These are phyloP conservation scores for Falco rusticolus DNA, from an alignment of 2,797 vertebrate species.

Conservation along the genomic window DNA sequence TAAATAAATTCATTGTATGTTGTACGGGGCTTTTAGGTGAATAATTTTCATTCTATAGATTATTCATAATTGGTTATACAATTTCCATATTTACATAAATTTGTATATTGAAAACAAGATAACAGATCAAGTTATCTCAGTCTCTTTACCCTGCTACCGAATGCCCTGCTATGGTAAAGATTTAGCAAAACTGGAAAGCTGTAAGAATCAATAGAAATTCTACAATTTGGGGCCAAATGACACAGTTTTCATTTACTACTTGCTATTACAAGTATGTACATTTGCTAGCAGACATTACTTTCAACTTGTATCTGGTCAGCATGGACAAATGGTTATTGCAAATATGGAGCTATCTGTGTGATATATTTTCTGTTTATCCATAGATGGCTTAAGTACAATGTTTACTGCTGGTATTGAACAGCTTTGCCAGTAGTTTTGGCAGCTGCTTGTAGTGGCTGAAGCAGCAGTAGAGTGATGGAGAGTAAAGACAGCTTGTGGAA, in stretches of 20 bases:
- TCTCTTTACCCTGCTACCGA: background rate
- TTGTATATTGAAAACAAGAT: background rate
- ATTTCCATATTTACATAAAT: slow-evolving; percentile 15
- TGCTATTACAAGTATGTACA: background rate
- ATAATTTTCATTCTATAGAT: slow-evolving; percentile 23
- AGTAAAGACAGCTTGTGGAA: background rate
- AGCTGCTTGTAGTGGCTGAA: background rate
- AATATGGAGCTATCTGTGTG: background rate
- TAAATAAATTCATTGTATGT: background rate
- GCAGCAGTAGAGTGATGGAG: background rate
- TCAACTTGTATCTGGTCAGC: background rate
- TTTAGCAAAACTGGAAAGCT: background rate
- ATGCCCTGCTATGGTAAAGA: background rate
- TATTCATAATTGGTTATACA: slow-evolving; percentile 11
- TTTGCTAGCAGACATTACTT: background rate
- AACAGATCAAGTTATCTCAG: background rate
- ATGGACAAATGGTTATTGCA: background rate
- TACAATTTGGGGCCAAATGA: background rate
- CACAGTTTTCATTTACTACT: background rate
- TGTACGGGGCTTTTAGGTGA: slow-evolving; percentile 11
- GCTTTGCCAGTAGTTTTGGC: background rate
- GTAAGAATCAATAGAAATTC: background rate
- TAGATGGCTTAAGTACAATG: background rate
- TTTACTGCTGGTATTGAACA: background rate
- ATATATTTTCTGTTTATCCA: background rate